Base-by-base conservation (phyloP, 2,888 invertebrate species). In the Rhopalosiphum nymphaeae region DNA sequence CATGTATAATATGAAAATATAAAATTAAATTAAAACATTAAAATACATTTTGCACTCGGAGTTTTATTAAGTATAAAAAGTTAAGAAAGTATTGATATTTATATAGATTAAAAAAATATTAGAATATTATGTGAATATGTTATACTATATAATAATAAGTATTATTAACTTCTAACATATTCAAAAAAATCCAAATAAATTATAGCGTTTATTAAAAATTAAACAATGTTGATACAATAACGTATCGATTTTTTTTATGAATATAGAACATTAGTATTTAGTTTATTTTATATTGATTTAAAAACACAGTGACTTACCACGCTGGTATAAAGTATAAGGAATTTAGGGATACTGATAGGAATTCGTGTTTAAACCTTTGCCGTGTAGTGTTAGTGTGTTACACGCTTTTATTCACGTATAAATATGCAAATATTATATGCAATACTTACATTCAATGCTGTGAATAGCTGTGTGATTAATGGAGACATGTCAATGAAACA, bases 381-480 rank as follows among this genome's bases (percentile, higher is more conserved):
- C 67, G 36, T 11, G 25, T 53, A 53, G 21, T 36, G 78, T n/a
- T n/a, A n/a, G n/a, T n/a, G n/a, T n/a, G n/a, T 78, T 16, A 88
- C 53, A 25, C 53, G 49, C 53, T 88, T 53, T 53, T 36, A 53
- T 88, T 25, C 53, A 9, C 88, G 29, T 78, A 78, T 88, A 88
- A 88, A 53, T 88, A 88, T 88, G 87, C 49, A 87, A 87, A 53
- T 88, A 36, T 53, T 88, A 25, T 53, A 36, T 53, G 36, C 25
- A 36, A 88, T 36, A 88, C 53, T 88, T 53, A 36, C 88, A 26
- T 25, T 26, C 49, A 36, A 88, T 36, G 53, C 36, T 88, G 36
- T 88, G 88, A 53, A 88, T 88, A 53, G 53, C 36, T 5, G 53
- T 53, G 53, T 88, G 53, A 88, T 88, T 88, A 88, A 88, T 88